Evolutionary conservation across 2,113 vertebrate genomes (phyloP).

Genomic region (Nettapus auritus): DNA sequence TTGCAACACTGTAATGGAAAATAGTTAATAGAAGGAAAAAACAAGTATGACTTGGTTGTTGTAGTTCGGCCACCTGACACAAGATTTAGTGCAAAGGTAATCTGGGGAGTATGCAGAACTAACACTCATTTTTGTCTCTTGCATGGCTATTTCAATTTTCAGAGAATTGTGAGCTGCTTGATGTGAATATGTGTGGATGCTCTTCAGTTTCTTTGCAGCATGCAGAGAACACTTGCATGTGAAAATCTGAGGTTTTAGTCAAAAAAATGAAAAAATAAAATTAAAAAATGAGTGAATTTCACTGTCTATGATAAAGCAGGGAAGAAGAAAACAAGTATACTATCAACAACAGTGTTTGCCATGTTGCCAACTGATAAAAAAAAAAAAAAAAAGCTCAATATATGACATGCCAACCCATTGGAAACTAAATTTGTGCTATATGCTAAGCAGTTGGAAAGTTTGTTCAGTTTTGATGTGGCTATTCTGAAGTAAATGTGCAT

Average conservation of each 20-base stretch:
- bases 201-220: conserved; percentile 37
- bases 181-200: conserved; percentile 20
- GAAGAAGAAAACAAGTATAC: neutral
- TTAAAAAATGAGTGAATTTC: neutral
- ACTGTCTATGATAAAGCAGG: neutral
- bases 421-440: conserved; percentile 39
- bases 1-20: neutral
- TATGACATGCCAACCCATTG: neutral
- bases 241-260: conserved; percentile 1
- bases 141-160: conserved; percentile 38
- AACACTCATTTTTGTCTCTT: conserved; percentile 48
- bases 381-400: neutral
- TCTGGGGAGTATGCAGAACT: conserved; percentile 11
- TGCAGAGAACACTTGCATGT: conserved; percentile 8
- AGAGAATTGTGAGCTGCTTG: conserved; percentile 11
- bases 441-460: conserved; percentile 57
- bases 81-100: neutral
- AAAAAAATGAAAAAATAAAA: neutral
- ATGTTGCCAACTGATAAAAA: conserved; percentile 22
- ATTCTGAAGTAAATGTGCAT: conserved; percentile 67
- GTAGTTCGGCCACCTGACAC: neutral
- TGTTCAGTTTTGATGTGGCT: conserved; percentile 71
- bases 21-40: neutral
- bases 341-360: neutral
- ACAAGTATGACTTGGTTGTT: neutral